Percentiles rank a stretch among this genome's conserved stretches.
phyloP scores from a whole-genome alignment of 1,140 invertebrate genomes.

The Catajapyx aquilonaris region DNA sequence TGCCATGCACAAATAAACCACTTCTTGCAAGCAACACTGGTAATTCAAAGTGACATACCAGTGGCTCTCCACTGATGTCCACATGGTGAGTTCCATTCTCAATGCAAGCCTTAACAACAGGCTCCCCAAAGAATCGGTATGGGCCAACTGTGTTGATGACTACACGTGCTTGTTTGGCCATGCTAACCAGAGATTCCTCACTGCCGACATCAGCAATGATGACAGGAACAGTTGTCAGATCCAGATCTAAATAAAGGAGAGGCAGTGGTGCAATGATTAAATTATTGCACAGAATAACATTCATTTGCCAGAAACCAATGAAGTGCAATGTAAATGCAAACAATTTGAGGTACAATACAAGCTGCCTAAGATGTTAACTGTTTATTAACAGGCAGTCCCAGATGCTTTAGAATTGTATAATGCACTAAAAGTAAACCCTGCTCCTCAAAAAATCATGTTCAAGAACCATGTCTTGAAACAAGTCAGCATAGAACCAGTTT shows the following conservation, averaged over 20 bases:
- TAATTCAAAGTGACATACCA: conserved; percentile 21
- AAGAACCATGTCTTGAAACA: no score
- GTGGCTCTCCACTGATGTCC: conserved; percentile 77
- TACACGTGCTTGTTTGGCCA: conserved; percentile 50
- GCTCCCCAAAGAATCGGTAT: conserved; percentile 71
- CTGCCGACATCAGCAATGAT: conserved; percentile 59
- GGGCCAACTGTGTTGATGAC: conserved; percentile 77
- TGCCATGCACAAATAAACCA: conserved; percentile 4
- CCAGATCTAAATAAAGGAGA: conserved; percentile 23
- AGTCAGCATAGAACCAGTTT: no score
- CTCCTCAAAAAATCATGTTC: no score
- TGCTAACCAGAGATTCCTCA: conserved; percentile 41
- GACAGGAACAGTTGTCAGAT: conserved; percentile 35
- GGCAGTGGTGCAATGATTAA: no score
- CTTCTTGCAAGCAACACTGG: conserved; percentile 5
- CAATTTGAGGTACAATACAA: no score
- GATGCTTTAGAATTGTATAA: no score
- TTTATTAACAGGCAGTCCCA: no score
- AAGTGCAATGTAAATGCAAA: no score
- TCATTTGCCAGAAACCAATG: no score
- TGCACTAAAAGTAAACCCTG: no score
- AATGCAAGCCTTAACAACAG: conserved; percentile 79
- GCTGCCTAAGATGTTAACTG: not conserved
- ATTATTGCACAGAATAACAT: not conserved
- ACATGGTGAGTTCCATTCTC: conserved; percentile 60